Base-by-base conservation (phyloP, 2,888 invertebrate species). In the Perdita meconis region DNA sequence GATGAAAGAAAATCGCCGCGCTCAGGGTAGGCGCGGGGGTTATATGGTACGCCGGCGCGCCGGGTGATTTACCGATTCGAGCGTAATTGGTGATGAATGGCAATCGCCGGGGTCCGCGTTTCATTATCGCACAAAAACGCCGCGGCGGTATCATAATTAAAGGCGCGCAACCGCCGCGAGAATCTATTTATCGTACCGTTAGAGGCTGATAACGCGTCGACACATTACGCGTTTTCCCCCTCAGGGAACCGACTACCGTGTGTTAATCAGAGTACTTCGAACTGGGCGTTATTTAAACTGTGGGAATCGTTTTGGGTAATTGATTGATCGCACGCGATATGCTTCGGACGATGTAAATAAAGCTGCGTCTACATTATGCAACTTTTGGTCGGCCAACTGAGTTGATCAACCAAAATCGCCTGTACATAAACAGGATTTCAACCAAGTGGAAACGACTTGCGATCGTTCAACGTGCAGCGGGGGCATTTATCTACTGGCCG, bases 61-160 rank as follows among this genome's bases (percentile, higher is more conserved):
- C 65, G 51, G 38, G 82, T 83, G 79, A 83, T 84, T 84, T 84
- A 83, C 84, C 73, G 82, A 79, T 79, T 74, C 66, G 68, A 40
- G 56, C 55, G 59, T 82, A 79, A 83, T 83, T 76, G 84, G 57
- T 68, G 83, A 84, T 75, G 82, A 84, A 82, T 75, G 78, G 69
- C 53, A 60, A 65, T 53, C 63, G 67, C 19, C 34, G 51, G 61
- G 51, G 19, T n/a, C 34, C 40, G 51, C 51, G 60, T 78, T 78
- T 74, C 74, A 78, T 84, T 84, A 72, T 84, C 84, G 57, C 51
- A 8, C 34, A 57, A 59, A 65, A 63, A 70, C 42, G 40, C 69
- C 5, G 19, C 44, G 68, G 53, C 59, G 78, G 78, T 66, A 77
- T 67, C 64, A 50, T 78, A 78, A 78, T 78, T 72, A 78, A 67